Conservation (phyloP, 2,113 vertebrate genomes). For the Myanophis thanlyinensis region DNA sequence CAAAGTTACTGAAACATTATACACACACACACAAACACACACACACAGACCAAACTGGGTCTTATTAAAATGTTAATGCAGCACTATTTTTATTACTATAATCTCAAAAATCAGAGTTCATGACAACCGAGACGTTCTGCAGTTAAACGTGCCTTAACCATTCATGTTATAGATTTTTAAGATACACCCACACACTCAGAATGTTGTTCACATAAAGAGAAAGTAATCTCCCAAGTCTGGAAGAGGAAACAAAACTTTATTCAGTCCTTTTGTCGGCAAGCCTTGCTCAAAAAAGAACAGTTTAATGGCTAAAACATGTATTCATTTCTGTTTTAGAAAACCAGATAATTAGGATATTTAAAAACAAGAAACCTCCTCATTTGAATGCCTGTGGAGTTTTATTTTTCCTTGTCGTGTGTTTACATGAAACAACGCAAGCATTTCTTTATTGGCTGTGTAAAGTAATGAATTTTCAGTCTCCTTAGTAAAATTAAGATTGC, state of each 20-base stretch:
- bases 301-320: neutral
- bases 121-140: neutral
- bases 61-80: neutral
- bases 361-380: neutral
- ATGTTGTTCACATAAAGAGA: neutral
- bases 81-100: neutral
- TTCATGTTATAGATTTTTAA: neutral
- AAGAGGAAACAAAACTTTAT: neutral
- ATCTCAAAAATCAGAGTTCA: neutral
- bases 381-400: neutral
- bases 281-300: neutral
- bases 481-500: neutral
- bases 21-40: neutral
- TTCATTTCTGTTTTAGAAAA: neutral
- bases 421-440: neutral
- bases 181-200: neutral
- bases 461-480: neutral
- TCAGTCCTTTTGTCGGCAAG: neutral
- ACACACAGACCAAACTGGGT: neutral
- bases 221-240: neutral
- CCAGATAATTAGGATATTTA: neutral
- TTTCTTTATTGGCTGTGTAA: neutral
- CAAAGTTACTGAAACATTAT: neutral
- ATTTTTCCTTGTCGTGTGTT: neutral
- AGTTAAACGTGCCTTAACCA: neutral